Evolutionary conservation across 92 coral and sea anemone genomes (phyloP).

Genomic region (Bergia puertoricense): DNA sequence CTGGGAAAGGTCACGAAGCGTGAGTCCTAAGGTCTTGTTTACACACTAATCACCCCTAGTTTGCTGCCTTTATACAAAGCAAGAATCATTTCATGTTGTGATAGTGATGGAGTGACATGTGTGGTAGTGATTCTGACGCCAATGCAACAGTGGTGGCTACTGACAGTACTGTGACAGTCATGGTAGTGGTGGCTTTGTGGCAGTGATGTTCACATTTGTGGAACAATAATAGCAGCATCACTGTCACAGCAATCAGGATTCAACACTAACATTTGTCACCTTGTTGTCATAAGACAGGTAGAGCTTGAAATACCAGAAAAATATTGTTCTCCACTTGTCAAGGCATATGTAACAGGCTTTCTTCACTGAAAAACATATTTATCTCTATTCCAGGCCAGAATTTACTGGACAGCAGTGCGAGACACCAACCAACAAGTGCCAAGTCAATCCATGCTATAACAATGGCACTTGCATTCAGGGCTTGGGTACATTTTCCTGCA

Average conservation of each 20-base stretch:
- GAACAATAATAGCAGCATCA: background rate
- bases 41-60: too few relatives aligned
- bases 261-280: background rate
- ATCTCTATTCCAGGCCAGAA: constrained; percentile 62
- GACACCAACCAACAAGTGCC: constrained; percentile 66
- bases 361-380: background rate
- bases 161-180: background rate
- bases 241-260: background rate
- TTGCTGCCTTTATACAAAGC: background rate
- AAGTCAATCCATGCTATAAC: constrained; percentile 66
- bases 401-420: constrained; percentile 83
- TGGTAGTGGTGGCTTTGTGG: too few relatives aligned
- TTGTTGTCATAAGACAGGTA: background rate
- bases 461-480: constrained; percentile 80
- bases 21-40: too few relatives aligned
- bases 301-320: too few relatives aligned
- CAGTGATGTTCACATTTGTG: background rate
- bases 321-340: too few relatives aligned
- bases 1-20: too few relatives aligned
- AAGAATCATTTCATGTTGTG: background rate
- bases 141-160: background rate
- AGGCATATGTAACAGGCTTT: too few relatives aligned
- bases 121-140: background rate
- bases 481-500: constrained; percentile 65
- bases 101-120: background rate